phyloP scores from a whole-genome alignment of 2,888 invertebrate species.

The Ophonus ardosiacus region DNA sequence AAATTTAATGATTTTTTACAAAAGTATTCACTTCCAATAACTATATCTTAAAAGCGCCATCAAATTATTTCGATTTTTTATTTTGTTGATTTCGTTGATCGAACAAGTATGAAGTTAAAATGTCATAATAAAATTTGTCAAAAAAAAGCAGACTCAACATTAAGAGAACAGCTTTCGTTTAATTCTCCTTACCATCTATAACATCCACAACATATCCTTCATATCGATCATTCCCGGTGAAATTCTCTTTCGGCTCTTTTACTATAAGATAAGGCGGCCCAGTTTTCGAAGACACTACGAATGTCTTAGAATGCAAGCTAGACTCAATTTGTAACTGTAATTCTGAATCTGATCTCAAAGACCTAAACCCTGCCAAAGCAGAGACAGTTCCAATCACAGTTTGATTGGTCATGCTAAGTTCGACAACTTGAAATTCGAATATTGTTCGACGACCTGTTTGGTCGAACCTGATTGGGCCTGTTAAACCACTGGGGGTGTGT shows the following conservation, averaged over 20 bases:
- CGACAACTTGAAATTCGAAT: constrained; percentile 82
- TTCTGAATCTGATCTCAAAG: constrained; percentile 72
- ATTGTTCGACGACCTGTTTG: constrained; percentile 81
- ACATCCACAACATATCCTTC: constrained; percentile 96
- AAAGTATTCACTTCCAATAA: no score
- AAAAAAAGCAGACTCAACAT: no score
- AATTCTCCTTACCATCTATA: constrained; percentile 82
- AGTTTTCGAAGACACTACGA: constrained; percentile 82
- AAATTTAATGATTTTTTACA: no score
- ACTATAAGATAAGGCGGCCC: constrained; percentile 85
- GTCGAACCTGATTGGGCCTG: constrained; percentile 83
- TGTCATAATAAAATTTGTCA: no score
- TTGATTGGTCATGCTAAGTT: constrained; percentile 80
- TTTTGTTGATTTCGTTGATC: no score
- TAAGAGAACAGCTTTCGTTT: no score
- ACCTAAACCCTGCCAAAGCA: constrained; percentile 67
- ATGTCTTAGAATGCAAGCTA: constrained; percentile 76
- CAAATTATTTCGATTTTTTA: no score
- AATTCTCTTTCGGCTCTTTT: no score
- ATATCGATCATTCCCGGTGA: constrained; percentile 89
- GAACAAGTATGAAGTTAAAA: no score
- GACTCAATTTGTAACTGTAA: constrained; percentile 75
- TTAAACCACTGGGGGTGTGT: constrained; percentile 77
- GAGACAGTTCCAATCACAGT: constrained; percentile 78
- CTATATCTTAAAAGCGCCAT: no score